Percentiles rank a stretch among this genome's conserved stretches.
phyloP scores from a whole-genome alignment of 1,140 invertebrate genomes.

The Penaeus indicus region DNA sequence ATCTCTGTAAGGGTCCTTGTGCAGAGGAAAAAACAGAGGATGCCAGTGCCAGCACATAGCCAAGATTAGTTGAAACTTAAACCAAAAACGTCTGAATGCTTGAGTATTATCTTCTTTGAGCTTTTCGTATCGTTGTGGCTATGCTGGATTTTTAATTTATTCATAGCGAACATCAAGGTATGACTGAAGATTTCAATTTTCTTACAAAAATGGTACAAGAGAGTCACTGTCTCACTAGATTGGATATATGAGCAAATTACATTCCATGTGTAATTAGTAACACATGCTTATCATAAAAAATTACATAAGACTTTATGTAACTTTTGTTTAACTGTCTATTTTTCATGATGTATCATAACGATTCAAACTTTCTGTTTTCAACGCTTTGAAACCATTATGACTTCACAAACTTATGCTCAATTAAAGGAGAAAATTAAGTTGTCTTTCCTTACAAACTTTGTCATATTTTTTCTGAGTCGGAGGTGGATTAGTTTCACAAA shows the following conservation, averaged over 20 bases:
- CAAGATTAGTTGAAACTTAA: not conserved
- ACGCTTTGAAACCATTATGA: too few species aligned
- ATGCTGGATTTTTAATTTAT: too few species aligned
- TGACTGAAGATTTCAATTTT: not conserved
- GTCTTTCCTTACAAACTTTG: too few species aligned
- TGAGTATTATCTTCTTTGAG: not conserved
- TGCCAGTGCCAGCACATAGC: constrained; percentile 13
- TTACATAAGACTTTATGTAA: too few species aligned
- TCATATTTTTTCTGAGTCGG: not conserved
- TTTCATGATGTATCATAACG: too few species aligned
- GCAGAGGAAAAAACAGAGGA: not conserved
- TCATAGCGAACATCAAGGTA: too few species aligned
- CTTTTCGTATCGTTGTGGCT: constrained; percentile 14
- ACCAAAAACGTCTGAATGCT: not conserved
- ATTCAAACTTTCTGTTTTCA: too few species aligned
- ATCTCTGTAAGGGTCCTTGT: not conserved
- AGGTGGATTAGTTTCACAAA: not conserved
- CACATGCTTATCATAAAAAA: too few species aligned
- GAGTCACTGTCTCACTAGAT: constrained; percentile 3
- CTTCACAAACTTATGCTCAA: too few species aligned
- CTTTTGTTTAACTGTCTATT: too few species aligned
- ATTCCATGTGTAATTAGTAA: not conserved
- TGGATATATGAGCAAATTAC: not conserved
- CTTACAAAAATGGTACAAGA: not conserved
- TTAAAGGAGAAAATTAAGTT: too few species aligned